These are phyloP conservation scores for Lypha dubia DNA, from an alignment of 2,888 invertebrate species.

Conservation along the genomic window DNA sequence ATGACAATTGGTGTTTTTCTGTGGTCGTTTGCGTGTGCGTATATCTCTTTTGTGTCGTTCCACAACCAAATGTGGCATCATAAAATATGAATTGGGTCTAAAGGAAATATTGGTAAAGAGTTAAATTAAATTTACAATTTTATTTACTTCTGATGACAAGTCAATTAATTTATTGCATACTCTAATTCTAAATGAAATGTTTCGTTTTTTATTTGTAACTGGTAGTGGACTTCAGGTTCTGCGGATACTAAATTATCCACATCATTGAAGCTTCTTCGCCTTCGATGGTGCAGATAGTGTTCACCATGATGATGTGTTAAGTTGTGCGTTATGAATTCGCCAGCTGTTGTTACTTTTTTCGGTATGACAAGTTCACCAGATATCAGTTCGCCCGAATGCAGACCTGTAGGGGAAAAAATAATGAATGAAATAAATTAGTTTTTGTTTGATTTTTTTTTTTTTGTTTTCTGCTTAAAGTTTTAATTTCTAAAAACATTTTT, in stretches of 20 bases:
- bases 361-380: conserved; percentile 81
- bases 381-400: conserved; percentile 80
- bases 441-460: no score
- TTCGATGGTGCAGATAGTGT: conserved; percentile 78
- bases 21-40: conserved; percentile 85
- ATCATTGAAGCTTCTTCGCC: conserved; percentile 73
- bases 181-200: conserved; percentile 82
- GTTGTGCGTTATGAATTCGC: conserved; percentile 80
- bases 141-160: conserved; percentile 25
- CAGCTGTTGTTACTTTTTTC: conserved; percentile 80
- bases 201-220: conserved; percentile 78
- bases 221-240: conserved; percentile 76
- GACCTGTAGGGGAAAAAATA: conserved; percentile 75
- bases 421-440: background rate
- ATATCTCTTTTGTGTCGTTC: conserved; percentile 86
- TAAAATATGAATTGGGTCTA: conserved; percentile 87
- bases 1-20: conserved; percentile 87
- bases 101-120: conserved; percentile 41
- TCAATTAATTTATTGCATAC: conserved; percentile 75
- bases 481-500: background rate
- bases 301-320: conserved; percentile 81
- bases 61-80: conserved; percentile 88
- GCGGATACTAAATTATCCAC: background rate
- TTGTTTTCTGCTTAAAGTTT: no score
- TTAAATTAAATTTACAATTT: conserved; percentile 30